These are phyloP conservation scores for Macaca nemestrina DNA, from an alignment of 2,113 vertebrate genomes.

Conservation along the genomic window DNA sequence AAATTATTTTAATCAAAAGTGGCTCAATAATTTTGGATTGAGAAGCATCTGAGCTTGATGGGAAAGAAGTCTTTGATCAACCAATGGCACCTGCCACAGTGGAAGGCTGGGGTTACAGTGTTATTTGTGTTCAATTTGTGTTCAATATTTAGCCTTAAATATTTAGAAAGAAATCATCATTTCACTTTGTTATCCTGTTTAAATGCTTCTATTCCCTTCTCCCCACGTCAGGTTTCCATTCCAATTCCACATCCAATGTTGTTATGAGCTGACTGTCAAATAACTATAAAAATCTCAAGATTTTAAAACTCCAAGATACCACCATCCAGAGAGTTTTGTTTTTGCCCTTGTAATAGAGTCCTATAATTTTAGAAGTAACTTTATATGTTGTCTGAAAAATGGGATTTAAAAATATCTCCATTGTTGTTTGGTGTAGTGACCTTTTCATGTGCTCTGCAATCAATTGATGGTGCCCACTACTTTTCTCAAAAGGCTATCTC, in stretches of 20 bases:
- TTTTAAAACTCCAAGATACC: not conserved
- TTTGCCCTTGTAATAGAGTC: not conserved
- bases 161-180: not conserved
- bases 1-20: not conserved
- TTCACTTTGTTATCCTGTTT: not conserved
- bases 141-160: not conserved
- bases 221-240: not conserved
- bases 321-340: not conserved
- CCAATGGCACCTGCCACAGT: not conserved
- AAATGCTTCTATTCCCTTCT: not conserved
- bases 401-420: not conserved
- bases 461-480: fast-evolving
- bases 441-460: not conserved
- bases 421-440: not conserved
- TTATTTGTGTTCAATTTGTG: not conserved
- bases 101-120: not conserved
- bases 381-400: not conserved
- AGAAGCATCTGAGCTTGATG: not conserved
- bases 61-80: not conserved
- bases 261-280: not conserved
- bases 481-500: not conserved
- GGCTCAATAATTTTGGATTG: not conserved
- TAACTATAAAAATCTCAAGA: not conserved
- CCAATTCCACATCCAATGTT: not conserved
- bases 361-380: not conserved